Evolutionary conservation across 2,888 invertebrate genomes (phyloP).

Genomic region (Augochlorella aurata): DNA sequence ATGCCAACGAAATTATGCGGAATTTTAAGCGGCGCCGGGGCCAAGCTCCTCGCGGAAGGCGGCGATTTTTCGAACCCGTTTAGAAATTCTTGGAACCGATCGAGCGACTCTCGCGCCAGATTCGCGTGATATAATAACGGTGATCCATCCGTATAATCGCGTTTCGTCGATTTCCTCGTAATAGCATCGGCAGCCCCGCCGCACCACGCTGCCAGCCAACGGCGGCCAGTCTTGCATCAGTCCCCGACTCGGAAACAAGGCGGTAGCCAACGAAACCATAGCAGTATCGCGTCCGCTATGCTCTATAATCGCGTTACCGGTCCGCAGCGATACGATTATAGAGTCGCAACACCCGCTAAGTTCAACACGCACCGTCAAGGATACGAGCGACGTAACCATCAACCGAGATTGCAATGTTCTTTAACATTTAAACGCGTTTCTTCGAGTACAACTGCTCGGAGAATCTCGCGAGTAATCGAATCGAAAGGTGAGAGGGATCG

Average conservation of each 20-base stretch:
- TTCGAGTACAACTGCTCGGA: no score
- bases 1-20: neutral
- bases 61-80: no score
- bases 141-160: neutral
- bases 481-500: no score
- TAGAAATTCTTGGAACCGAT: no score
- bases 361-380: slow-evolving; percentile 10
- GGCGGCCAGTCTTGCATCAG: neutral
- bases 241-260: neutral
- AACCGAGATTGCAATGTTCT: no score
- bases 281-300: slow-evolving; percentile 2
- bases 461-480: no score
- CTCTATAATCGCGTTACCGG: slow-evolving; percentile 14
- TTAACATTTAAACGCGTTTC: no score
- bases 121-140: no score
- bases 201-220: neutral
- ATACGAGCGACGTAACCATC: slow-evolving; percentile 1
- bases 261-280: neutral
- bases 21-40: neutral
- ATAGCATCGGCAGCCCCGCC: neutral
- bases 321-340: slow-evolving; percentile 6
- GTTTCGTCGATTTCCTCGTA: neutral
- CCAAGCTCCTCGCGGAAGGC: no score
- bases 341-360: neutral
- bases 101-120: no score